Conservation (phyloP, 2,888 invertebrate genomes). For the Chloroclysta siterata region DNA sequence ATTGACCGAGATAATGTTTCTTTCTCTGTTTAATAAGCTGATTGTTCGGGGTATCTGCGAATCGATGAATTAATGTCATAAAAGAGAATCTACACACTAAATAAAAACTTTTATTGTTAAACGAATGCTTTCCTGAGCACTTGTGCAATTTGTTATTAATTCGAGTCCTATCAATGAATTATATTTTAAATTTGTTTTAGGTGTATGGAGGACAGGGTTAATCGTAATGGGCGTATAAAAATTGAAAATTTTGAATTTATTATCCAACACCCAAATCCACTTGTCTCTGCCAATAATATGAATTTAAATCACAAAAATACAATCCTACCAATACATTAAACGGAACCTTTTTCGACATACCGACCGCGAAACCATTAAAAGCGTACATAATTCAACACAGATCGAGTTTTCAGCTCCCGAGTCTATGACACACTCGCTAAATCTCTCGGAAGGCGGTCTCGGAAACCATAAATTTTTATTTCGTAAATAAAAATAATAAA, state of each 20-base stretch:
- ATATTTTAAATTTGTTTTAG: neutral
- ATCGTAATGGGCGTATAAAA: conserved; percentile 38
- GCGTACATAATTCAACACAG: conserved; percentile 77
- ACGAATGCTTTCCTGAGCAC: neutral
- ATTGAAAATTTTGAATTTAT: conserved; percentile 38
- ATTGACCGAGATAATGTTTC: conserved; percentile 72
- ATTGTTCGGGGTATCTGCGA: conserved; percentile 46
- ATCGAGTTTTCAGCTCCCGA: conserved; percentile 74
- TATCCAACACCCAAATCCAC: conserved; percentile 41
- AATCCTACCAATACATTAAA: conserved; percentile 68
- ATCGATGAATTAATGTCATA: conserved; percentile 36
- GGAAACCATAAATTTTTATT: conserved; percentile 79
- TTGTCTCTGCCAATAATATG: conserved; percentile 56
- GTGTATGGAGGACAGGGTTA: conserved; percentile 16
- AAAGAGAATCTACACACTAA: conserved; percentile 21
- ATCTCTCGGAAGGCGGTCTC: conserved; percentile 82
- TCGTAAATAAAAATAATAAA: conserved; percentile 82
- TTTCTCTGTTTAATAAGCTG: conserved; percentile 65
- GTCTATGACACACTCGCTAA: conserved; percentile 82
- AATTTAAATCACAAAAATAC: conserved; percentile 66
- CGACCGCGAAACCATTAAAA: conserved; percentile 73
- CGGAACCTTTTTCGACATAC: conserved; percentile 62
- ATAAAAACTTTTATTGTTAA: conserved; percentile 4
- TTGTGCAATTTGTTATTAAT: conserved; percentile 4
- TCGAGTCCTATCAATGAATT: neutral